These are phyloP conservation scores for Parauchenoglanis punctatus DNA, from an alignment of 2,797 vertebrate species.

Conservation along the genomic window DNA sequence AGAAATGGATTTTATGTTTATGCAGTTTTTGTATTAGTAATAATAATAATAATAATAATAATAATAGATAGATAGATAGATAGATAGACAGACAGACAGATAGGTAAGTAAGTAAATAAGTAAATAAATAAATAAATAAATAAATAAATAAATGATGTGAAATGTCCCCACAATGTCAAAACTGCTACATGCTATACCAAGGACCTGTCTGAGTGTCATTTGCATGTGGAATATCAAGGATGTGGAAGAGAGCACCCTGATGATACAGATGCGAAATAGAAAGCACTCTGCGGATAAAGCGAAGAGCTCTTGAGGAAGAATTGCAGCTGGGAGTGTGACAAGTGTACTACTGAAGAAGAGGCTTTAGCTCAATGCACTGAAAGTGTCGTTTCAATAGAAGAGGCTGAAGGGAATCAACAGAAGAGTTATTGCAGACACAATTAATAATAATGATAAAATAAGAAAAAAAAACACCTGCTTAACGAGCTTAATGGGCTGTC, in stretches of 20 bases:
- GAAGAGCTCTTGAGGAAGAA: slow-evolving; percentile 58
- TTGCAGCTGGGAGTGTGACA: slow-evolving; percentile 35
- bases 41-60: too few species aligned
- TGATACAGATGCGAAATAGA: slow-evolving; percentile 40
- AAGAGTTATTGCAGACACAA: slow-evolving; percentile 49
- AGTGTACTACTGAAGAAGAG: slow-evolving; percentile 39
- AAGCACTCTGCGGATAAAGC: slow-evolving; percentile 42
- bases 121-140: too few species aligned
- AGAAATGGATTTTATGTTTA: slow-evolving; percentile 34
- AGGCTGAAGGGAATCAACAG: slow-evolving; percentile 39
- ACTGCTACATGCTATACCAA: neutral
- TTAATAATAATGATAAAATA: slow-evolving; percentile 17
- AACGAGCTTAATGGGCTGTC: slow-evolving; percentile 2
- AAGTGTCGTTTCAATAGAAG: slow-evolving; percentile 46
- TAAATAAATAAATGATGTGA: too few species aligned
- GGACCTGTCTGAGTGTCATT: slow-evolving; percentile 35
- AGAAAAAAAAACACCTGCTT: slow-evolving; percentile 4
- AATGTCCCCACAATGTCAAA: too few species aligned
- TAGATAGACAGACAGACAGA: too few species aligned
- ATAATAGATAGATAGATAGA: too few species aligned
- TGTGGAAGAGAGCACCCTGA: slow-evolving; percentile 33
- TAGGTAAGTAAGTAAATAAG: too few species aligned
- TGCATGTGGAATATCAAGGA: slow-evolving; percentile 48
- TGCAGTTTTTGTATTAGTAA: neutral
- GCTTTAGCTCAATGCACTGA: slow-evolving; percentile 49